phyloP scores from a whole-genome alignment of 2,113 vertebrate species.

The Dipodomys stephensi region DNA sequence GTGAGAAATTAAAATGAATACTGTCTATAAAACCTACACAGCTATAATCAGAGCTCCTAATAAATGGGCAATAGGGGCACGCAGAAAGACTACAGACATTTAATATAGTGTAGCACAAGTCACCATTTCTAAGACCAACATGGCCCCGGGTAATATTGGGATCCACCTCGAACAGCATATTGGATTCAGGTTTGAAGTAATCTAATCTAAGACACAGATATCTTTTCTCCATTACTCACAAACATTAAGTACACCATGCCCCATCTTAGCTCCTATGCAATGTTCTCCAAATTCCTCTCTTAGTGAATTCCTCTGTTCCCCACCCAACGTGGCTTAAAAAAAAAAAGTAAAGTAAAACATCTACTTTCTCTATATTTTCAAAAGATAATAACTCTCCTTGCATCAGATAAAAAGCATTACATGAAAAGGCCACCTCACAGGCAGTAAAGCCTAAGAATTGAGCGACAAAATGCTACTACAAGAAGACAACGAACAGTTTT shows the following conservation, averaged over 20 bases:
- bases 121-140: neutral
- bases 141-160: conserved; percentile 50
- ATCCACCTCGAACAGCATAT: neutral
- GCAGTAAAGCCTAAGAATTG: conserved; percentile 77
- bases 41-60: conserved; percentile 9
- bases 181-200: conserved; percentile 56
- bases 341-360: neutral
- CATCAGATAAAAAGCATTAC: conserved; percentile 66
- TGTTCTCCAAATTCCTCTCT: conserved; percentile 9
- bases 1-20: conserved; percentile 59
- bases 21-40: conserved; percentile 60
- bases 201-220: conserved; percentile 52
- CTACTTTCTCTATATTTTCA: conserved; percentile 48
- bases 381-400: conserved; percentile 64
- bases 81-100: neutral
- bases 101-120: conserved; percentile 51
- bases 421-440: conserved; percentile 77
- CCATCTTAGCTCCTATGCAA: neutral
- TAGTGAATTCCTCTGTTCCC: neutral
- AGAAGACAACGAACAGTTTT: conserved; percentile 85
- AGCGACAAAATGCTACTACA: conserved; percentile 85
- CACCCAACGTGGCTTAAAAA: neutral
- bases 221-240: conserved; percentile 44
- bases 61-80: conserved; percentile 33
- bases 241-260: neutral